Evolutionary conservation across 2,888 invertebrate genomes (phyloP).

Genomic region (Microctonus aethiopoides): DNA sequence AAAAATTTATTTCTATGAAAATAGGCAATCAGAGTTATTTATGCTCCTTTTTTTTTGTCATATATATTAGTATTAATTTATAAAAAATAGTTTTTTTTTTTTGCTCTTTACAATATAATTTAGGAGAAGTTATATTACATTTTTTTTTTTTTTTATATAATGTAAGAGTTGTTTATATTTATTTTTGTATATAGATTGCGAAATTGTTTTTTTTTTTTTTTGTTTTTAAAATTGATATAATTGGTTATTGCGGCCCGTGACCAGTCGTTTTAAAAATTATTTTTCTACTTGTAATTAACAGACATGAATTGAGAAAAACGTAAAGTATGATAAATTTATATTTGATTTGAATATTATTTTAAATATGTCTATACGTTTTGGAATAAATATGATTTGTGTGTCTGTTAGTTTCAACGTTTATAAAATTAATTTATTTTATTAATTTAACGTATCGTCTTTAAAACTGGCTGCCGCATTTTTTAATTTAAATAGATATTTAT

Average conservation of each 20-base stretch:
- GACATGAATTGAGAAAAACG: neutral
- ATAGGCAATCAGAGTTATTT: too few species aligned
- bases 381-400: neutral
- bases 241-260: neutral
- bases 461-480: neutral
- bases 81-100: neutral
- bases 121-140: too few species aligned
- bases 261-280: neutral
- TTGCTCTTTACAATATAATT: neutral
- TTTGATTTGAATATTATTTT: too few species aligned
- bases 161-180: too few species aligned
- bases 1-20: too few species aligned
- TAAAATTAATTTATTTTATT: neutral
- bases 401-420: neutral
- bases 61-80: neutral
- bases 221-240: too few species aligned
- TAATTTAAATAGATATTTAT: too few species aligned
- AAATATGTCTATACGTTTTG: neutral
- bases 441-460: slow-evolving; percentile 7
- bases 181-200: too few species aligned
- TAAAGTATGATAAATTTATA: neutral
- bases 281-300: neutral
- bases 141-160: too few species aligned
- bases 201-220: too few species aligned
- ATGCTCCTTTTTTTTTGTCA: neutral